Conservation (phyloP, 2,888 invertebrate species). For the Hemicrepidius hirtus region DNA sequence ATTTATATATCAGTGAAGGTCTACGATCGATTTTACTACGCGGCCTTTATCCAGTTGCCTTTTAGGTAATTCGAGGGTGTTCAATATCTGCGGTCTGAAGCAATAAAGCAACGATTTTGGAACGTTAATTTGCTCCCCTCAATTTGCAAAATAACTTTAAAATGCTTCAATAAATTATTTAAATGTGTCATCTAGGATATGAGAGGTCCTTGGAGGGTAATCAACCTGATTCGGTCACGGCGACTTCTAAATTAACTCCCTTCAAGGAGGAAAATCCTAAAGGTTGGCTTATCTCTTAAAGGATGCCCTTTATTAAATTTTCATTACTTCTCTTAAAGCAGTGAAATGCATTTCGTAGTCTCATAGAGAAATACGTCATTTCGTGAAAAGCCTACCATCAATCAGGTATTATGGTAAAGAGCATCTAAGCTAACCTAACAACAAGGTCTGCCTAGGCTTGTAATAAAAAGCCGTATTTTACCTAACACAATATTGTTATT, state of each 20-base stretch:
- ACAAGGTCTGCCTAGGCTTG: too few species aligned
- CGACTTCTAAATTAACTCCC: constrained; percentile 24
- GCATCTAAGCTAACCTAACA: too few species aligned
- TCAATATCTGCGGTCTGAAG: background rate
- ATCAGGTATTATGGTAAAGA: too few species aligned
- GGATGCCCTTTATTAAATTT: background rate
- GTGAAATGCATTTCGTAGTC: background rate
- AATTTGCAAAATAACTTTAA: constrained; percentile 39
- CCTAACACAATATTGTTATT: too few species aligned
- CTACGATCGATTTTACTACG: background rate
- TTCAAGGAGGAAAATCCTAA: background rate
- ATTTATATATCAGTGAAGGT: background rate
- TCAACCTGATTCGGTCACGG: constrained; percentile 26
- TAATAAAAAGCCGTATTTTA: too few species aligned
- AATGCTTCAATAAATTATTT: constrained; percentile 34
- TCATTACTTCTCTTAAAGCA: background rate
- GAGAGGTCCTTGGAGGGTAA: constrained; percentile 26
- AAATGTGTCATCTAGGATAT: constrained; percentile 35
- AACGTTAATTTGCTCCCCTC: constrained; percentile 30
- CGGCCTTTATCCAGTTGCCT: background rate
- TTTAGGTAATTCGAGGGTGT: background rate
- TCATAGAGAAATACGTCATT: too few species aligned
- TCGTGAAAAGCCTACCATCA: too few species aligned
- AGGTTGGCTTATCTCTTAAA: constrained; percentile 20
- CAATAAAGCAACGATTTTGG: constrained; percentile 4